Percentiles rank a stretch among this genome's conserved stretches.
Conservation (phyloP, 2,113 vertebrate species). For the Corydoras sp. region DNA sequence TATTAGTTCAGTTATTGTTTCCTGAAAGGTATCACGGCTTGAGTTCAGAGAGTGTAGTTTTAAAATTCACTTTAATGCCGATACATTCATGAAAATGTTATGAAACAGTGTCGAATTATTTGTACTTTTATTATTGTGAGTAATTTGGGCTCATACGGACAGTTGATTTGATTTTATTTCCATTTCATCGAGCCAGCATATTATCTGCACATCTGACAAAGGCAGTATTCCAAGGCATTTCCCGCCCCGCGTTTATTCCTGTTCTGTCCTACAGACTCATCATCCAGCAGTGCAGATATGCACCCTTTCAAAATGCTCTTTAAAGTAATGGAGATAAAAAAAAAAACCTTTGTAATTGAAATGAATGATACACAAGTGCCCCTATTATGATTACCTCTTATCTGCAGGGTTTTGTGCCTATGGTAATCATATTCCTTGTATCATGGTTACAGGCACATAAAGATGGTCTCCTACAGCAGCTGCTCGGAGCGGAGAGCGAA, state of each 20-base stretch:
- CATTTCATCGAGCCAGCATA: background rate
- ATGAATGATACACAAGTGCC: conserved; percentile 40
- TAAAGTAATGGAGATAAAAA: conserved; percentile 17
- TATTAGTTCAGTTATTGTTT: too few species aligned
- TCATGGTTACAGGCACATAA: conserved; percentile 72
- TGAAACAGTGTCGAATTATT: too few species aligned
- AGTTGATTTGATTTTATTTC: background rate
- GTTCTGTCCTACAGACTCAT: conserved; percentile 5
- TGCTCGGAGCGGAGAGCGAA: conserved; percentile 63
- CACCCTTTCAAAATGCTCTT: background rate
- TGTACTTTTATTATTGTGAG: too few species aligned
- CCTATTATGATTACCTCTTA: conserved; percentile 27
- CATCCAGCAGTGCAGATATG: conserved; percentile 25
- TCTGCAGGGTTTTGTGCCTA: conserved; percentile 12
- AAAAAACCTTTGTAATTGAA: conserved; percentile 14
- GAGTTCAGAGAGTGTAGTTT: too few species aligned
- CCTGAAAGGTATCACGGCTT: too few species aligned
- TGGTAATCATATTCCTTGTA: conserved; percentile 30
- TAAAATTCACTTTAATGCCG: too few species aligned
- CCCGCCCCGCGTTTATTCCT: background rate
- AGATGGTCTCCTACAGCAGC: conserved; percentile 78
- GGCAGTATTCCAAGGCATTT: background rate
- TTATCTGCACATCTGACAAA: background rate
- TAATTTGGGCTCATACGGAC: too few species aligned
- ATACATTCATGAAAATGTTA: too few species aligned